Evolutionary conservation across 2,113 vertebrate species (phyloP).

Genomic region (Turnix velox): DNA sequence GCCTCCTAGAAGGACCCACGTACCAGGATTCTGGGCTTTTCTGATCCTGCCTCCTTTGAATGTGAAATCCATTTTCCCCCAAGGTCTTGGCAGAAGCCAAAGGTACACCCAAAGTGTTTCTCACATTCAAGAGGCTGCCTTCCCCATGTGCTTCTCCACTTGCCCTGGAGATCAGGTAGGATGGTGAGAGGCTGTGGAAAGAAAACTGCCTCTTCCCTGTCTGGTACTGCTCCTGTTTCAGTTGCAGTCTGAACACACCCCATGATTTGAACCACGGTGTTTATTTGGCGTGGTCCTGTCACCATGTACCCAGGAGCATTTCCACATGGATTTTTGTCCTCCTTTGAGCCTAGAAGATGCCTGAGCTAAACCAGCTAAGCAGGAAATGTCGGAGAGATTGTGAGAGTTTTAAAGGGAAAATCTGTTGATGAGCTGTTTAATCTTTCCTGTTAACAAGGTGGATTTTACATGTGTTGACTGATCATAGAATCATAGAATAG

Average conservation of each 20-base stretch:
- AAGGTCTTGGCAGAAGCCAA: not conserved
- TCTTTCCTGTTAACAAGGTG: not conserved
- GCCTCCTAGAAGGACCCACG: not conserved
- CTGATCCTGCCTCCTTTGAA: not conserved
- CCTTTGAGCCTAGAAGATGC: rapidly evolving
- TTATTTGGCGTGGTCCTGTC: not conserved
- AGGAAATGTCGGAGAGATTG: conserved; percentile 1
- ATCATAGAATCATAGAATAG: no score
- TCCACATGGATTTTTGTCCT: not conserved
- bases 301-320: not conserved
- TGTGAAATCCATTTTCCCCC: not conserved
- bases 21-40: not conserved
- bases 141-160: not conserved
- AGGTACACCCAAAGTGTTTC: not conserved
- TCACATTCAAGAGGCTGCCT: not conserved
- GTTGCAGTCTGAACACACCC: not conserved
- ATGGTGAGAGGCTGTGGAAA: not conserved
- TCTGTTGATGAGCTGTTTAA: not conserved
- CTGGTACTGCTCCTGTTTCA: not conserved
- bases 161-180: not conserved
- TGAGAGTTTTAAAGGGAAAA: not conserved
- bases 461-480: not conserved
- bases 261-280: not conserved
- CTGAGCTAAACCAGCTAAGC: conserved; percentile 16
- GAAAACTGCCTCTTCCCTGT: not conserved